phyloP scores from a whole-genome alignment of 2,888 invertebrate species.

The Cataglyphis livida region DNA sequence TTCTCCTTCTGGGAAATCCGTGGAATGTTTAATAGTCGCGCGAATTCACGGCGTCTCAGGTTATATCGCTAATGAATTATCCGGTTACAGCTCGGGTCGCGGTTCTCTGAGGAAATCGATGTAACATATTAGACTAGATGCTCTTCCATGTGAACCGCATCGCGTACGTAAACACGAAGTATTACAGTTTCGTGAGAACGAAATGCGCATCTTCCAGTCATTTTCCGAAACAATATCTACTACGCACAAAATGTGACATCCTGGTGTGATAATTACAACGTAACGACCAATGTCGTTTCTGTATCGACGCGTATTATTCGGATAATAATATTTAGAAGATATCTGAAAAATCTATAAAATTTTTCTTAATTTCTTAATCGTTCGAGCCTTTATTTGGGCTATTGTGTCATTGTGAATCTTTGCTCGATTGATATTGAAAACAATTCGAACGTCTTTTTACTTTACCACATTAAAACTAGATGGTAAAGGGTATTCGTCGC shows the following conservation, averaged over 20 bases:
- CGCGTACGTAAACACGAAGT: conserved; percentile 59
- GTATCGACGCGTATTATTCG: background rate
- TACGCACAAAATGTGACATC: background rate
- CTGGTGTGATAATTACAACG: background rate
- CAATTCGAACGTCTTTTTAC: background rate
- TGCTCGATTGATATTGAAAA: background rate
- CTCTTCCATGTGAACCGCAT: conserved; percentile 49
- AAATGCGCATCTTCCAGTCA: conserved; percentile 43
- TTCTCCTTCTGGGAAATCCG: conserved; percentile 41
- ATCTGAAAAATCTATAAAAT: background rate
- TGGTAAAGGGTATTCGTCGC: background rate
- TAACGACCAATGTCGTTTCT: background rate
- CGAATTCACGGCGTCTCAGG: conserved; percentile 51
- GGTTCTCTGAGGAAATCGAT: conserved; percentile 69
- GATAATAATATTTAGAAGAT: background rate
- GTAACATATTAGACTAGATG: conserved; percentile 35
- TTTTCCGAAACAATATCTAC: conserved; percentile 3
- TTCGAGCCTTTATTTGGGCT: background rate
- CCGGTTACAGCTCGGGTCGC: conserved; percentile 57
- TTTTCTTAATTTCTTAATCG: background rate
- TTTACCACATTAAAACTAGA: background rate
- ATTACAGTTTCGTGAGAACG: conserved; percentile 32
- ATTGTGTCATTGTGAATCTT: background rate
- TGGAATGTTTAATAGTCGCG: conserved; percentile 52
- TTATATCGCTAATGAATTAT: conserved; percentile 69